Evolutionary conservation across 2,113 vertebrate genomes (phyloP), one percentile per base, ranked within the genome.

Genomic region (Lonchura striata): DNA sequence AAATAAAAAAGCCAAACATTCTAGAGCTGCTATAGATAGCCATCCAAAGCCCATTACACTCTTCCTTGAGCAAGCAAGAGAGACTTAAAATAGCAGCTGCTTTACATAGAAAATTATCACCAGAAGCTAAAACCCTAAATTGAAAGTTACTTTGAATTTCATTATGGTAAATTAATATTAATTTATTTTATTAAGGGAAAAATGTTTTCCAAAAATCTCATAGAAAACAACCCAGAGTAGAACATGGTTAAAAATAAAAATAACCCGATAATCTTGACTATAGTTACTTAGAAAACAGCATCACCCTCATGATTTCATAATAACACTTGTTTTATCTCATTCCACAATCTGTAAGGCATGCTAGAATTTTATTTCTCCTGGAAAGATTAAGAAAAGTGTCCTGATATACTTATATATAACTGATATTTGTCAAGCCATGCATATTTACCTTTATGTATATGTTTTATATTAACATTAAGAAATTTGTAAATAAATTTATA

Each of bases 251-350:
- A 86, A 85, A 50, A 39, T 14, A 84, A 83, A 13, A 92, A 68
- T 28, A 76, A 7, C 6, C 15, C 41, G 9, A 44, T 56, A 28
- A 71, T 60, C 28, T 63, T 88, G 20, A 39, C 54, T 52, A 4
- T 2, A 83, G 19, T 21, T 88, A n/a, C 60, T 52, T 33, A 78
- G 74, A 92, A 89, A 95, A 84, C 11, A 86, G 3, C 23, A 74
- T 90, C 63, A 94, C 17, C 11, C 9, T 42, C 30, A 47, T 23
- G 4, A 63, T 82, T 83, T 94, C 69, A 92, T 91, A 95, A 87
- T 90, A 96, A 81, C 82, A 39, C 61, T 95, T 28, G 2, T 41
- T 93, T 95, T 94, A 76, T 78, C 68, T 92, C 68, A 86, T 72
- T 61, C 23, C 42, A 85, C 1, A 0, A 92, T 52, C 63, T 80